Evolutionary conservation across 1,140 invertebrate genomes (phyloP), one percentile per base, ranked within the genome.

Genomic region (Papilio helenus): DNA sequence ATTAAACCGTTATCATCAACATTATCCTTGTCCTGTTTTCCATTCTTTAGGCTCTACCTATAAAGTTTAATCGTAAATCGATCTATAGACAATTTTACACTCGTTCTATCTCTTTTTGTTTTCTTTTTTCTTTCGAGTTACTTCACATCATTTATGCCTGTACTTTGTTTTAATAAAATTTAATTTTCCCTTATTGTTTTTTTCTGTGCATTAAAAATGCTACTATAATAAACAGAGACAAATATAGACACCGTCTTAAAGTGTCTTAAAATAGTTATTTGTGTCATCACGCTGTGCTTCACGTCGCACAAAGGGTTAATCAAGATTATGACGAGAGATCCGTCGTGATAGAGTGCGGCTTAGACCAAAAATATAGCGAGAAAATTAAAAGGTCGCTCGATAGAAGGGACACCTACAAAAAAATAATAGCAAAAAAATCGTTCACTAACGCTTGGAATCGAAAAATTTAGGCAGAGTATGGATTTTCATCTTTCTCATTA

Each of bases 241-340:
- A 61, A 61, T 14, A 10, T 26, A 61, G 55, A 61, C 9, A 61
- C 58, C 23, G 23, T 61, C 58, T 26, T 61, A 61, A 61, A 61
- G 20, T 26, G 58, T 26, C 58, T 61, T 26, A 61, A 61, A 61
- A 61, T 61, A 61, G 58, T 61, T 61, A 61, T 61, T 61, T 26
- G 58, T 61, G 58, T 61, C 58, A 61, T 26, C 58, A 61, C 58
- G 58, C 23, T 61, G 55, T 58, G 58, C 23, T 23, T 61, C 7
- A 12, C 55, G 55, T 23, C 23, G 58, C 58, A 61, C 58, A 61
- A 61, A 61, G 58, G 58, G 58, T 61, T 61, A 61, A 61, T 61
- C 58, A 61, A 61, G 58, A 61, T 61, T 61, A 61, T 61, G 58
- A 61, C 23, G 58, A 61, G 55, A 58, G 23, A 61, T 61, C 23